A percentile compares a stretch with the other conserved stretches of the same genome.
Conservation (phyloP, 2,113 vertebrate species). For the Engystomops pustulosus region DNA sequence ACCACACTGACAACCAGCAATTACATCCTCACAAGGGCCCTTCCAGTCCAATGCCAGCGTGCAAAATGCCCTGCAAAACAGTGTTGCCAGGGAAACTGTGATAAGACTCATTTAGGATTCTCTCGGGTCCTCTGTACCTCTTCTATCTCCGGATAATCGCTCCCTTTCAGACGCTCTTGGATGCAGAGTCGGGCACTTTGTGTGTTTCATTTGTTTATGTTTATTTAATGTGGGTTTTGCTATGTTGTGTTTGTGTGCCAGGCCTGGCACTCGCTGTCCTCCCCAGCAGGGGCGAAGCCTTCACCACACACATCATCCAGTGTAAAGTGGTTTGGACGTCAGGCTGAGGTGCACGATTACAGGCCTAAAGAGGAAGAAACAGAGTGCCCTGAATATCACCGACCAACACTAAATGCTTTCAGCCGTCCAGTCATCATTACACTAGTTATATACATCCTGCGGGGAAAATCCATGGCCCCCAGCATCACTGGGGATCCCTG, state of each 20-base stretch:
- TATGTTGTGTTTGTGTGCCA: background rate
- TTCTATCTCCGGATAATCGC: background rate
- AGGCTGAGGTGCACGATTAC: background rate
- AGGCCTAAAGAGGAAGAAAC: background rate
- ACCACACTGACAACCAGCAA: conserved; percentile 33
- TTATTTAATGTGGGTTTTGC: background rate
- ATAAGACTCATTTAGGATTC: background rate
- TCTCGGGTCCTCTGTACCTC: background rate
- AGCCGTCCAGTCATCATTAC: too few relatives aligned
- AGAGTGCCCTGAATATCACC: background rate
- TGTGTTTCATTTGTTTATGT: background rate
- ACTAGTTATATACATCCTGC: too few relatives aligned
- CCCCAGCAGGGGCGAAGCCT: background rate
- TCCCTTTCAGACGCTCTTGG: background rate
- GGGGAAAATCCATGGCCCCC: too few relatives aligned
- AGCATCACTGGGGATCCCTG: too few relatives aligned
- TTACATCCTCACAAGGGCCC: conserved; percentile 2
- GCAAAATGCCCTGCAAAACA: background rate
- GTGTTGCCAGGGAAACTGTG: conserved; percentile 29
- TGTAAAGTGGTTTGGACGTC: background rate
- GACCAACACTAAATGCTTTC: background rate
- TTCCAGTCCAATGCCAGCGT: background rate
- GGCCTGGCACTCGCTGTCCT: background rate
- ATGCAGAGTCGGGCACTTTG: background rate
- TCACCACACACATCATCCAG: background rate